Conservation (phyloP, 2,888 invertebrate genomes). For the Trachelus stipa region DNA sequence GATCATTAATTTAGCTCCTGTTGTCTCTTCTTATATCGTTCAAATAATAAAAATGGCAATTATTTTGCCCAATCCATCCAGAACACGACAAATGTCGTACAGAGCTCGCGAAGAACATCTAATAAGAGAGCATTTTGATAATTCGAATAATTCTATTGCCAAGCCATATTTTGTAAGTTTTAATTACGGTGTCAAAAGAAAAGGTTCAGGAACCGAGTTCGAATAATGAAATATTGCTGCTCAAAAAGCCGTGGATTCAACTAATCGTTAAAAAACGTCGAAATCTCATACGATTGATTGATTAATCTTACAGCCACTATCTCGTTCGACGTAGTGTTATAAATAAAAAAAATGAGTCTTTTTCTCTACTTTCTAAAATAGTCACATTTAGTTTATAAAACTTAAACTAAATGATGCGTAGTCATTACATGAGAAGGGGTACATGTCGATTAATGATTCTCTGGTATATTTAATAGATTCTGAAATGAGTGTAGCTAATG, state of each 20-base stretch:
- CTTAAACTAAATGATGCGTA: not conserved
- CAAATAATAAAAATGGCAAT: constrained; percentile 17
- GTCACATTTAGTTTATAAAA: not conserved
- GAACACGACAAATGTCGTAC: constrained; percentile 34
- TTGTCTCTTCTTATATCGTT: constrained; percentile 28
- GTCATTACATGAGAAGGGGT: not conserved
- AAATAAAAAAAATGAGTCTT: not conserved
- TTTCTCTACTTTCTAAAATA: not conserved
- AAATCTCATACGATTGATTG: not conserved
- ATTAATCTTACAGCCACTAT: not conserved
- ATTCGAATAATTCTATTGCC: constrained; percentile 33
- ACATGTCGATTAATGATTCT: not conserved
- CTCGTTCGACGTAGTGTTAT: not conserved
- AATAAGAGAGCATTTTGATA: constrained; percentile 32
- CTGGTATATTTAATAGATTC: not conserved
- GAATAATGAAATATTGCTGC: not conserved
- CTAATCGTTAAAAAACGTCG: not conserved
- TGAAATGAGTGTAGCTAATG: not conserved
- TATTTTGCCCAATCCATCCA: constrained; percentile 41
- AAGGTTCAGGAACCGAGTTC: not conserved
- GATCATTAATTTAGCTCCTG: constrained; percentile 70
- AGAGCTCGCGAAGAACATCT: constrained; percentile 7
- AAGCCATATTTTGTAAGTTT: constrained; percentile 28
- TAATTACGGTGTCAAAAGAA: constrained; percentile 17
- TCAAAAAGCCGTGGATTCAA: not conserved